Base-by-base conservation (phyloP, 2,888 invertebrate species). In the Clivina fossor region DNA sequence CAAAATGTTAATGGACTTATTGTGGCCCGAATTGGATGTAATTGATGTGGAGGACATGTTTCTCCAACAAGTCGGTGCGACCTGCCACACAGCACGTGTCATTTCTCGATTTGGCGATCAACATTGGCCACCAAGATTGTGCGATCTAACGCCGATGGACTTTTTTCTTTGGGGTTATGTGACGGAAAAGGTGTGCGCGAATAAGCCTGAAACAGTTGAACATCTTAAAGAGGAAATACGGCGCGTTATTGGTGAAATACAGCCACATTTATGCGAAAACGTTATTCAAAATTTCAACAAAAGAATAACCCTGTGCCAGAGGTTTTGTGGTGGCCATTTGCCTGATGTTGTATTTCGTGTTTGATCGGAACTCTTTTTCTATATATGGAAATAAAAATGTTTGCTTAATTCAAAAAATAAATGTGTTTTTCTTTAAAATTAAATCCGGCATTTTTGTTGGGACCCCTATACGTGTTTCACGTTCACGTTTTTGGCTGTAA, bases 81-180 rank as follows among this genome's bases (percentile, higher is more conserved):
- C 41, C 20, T 41, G 41, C 41, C 41, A 41, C n/a, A 41, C 41
- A 41, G 20, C 35, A 11, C 41, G 41, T 22, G 24, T 41, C 20
- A 41, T 41, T 41, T 22, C 41, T 22, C 24, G 24, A 41, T 22
- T 22, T 41, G 41, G 41, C 22, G 22, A 19, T 41, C n/a, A 22
- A 22, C 41, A 41, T 41, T 41, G 24, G 41, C 11, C 41, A 22
- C 41, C 41, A 41, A 19, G 41, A 22, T 41, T 24, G 24, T 41
- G 41, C 24, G 41, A 41, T 41, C 20, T 41, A 7, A 41, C 41
- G 22, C 41, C 41, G 24, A 11, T 41, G 41, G 41, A 41, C 24
- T 19, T 9, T 41, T 41, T 22, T 41, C 41, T 41, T 7, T 41
- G 20, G 22, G 41, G n/a, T 3, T 32, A 32, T 32, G 32, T 32